A percentile compares a stretch with the other conserved stretches of the same genome.
Conservation (phyloP, 2,797 vertebrate species). For the Echiichthys vipera region DNA sequence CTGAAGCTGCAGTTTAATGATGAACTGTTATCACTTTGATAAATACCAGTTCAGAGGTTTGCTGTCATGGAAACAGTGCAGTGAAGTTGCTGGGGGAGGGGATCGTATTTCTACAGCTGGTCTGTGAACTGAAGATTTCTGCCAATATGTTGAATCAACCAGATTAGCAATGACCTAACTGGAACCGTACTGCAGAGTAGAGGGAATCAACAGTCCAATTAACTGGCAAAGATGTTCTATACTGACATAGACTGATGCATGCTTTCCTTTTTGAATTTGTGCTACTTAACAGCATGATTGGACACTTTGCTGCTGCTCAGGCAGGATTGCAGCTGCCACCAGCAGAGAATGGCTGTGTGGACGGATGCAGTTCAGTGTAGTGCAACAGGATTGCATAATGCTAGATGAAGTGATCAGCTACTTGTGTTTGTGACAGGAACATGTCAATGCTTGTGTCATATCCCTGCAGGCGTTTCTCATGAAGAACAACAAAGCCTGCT, state of each 20-base stretch:
- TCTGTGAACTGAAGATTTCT: slow-evolving; percentile 5
- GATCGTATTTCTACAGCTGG: slow-evolving; percentile 11
- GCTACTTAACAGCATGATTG: background rate
- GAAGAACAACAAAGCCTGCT: background rate
- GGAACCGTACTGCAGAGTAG: background rate
- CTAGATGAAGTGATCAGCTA: background rate
- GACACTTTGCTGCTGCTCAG: background rate
- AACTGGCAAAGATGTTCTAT: background rate
- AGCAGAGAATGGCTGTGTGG: background rate
- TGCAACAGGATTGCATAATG: background rate
- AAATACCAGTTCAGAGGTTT: background rate
- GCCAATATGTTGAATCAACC: slow-evolving; percentile 18
- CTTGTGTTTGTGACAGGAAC: slow-evolving; percentile 4
- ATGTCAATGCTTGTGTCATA: slow-evolving; percentile 5
- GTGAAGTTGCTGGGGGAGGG: background rate
- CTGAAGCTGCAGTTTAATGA: too few species aligned
- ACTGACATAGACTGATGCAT: background rate
- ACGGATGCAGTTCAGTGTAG: background rate
- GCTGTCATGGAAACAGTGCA: slow-evolving; percentile 8
- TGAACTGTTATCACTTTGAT: background rate
- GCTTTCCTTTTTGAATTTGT: background rate
- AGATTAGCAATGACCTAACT: background rate
- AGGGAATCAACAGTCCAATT: slow-evolving; percentile 2
- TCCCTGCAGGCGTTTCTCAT: slow-evolving; percentile 3
- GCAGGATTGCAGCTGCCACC: background rate